Percentiles rank a stretch among this genome's conserved stretches.
phyloP scores from a whole-genome alignment of 2,113 vertebrate genomes.

The Gymnobelideus leadbeateri region DNA sequence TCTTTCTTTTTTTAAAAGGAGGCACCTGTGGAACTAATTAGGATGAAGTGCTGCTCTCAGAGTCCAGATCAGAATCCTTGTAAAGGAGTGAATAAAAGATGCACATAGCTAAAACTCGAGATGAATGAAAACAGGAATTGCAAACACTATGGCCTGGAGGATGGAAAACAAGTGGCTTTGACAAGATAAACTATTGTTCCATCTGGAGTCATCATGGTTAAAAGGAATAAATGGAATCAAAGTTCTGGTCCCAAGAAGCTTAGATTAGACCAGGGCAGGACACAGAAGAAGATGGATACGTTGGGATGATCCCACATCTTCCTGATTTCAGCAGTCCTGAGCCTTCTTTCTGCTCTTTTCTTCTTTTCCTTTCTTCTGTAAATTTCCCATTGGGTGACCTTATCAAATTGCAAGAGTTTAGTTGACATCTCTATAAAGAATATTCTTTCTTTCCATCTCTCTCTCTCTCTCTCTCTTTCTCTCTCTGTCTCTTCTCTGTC shows the following conservation, averaged over 20 bases:
- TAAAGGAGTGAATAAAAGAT: slow-evolving; percentile 79
- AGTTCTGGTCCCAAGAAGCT: not conserved
- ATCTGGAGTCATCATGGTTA: not conserved
- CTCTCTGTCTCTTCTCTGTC: too few relatives aligned
- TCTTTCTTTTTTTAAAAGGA: slow-evolving; percentile 71
- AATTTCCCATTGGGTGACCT: not conserved
- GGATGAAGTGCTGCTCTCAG: slow-evolving; percentile 80
- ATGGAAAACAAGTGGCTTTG: slow-evolving; percentile 37
- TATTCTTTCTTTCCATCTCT: not conserved
- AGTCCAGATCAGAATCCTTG: slow-evolving; percentile 74
- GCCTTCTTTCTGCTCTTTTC: not conserved
- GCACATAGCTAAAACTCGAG: slow-evolving; percentile 68
- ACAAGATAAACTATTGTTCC: slow-evolving; percentile 7
- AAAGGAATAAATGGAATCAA: slow-evolving; percentile 13
- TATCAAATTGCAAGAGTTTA: not conserved
- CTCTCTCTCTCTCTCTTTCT: too few relatives aligned
- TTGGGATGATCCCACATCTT: not conserved
- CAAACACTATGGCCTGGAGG: slow-evolving; percentile 43
- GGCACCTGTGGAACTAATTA: slow-evolving; percentile 86
- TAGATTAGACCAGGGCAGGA: not conserved
- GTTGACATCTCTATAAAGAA: too few relatives aligned
- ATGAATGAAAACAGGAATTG: slow-evolving; percentile 49
- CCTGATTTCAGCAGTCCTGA: not conserved
- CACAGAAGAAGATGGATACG: not conserved
- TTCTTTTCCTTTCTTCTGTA: too few relatives aligned